A percentile compares a stretch with the other conserved stretches of the same genome.
phyloP scores from a whole-genome alignment of 1,140 invertebrate species.

The Cecropterus lyciades region DNA sequence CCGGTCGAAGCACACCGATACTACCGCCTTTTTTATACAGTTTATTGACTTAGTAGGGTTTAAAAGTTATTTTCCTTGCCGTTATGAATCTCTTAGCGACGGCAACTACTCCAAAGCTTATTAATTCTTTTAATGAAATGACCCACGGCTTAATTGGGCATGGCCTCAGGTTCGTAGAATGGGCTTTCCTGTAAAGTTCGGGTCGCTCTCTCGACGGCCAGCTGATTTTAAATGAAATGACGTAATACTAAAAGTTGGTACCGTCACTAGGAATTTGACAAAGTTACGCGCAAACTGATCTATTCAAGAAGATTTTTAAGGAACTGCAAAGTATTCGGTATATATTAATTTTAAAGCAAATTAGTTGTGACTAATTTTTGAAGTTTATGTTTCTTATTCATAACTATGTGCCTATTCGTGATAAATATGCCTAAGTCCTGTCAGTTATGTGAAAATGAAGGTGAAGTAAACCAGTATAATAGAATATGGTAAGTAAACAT shows the following conservation, averaged over 20 bases:
- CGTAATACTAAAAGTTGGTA: constrained; percentile 61
- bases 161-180: constrained; percentile 51
- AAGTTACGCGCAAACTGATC: background rate
- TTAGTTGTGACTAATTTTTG: too few species aligned
- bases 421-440: too few species aligned
- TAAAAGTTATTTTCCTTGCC: constrained; percentile 9
- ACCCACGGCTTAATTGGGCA: constrained; percentile 58
- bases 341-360: too few species aligned
- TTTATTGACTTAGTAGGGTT: constrained; percentile 20
- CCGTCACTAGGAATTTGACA: constrained; percentile 43
- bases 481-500: too few species aligned
- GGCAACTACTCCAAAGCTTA: constrained; percentile 41
- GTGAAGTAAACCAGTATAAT: too few species aligned
- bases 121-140: constrained; percentile 66
- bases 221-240: constrained; percentile 58
- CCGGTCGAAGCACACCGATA: too few species aligned
- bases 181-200: constrained; percentile 62
- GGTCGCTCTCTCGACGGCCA: constrained; percentile 53
- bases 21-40: too few species aligned
- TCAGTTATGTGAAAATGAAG: too few species aligned
- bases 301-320: too few species aligned
- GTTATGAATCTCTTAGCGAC: constrained; percentile 3
- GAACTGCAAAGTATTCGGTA: too few species aligned
- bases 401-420: too few species aligned
- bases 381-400: too few species aligned